Percentiles rank a stretch among this genome's conserved stretches.
Conservation (phyloP, 1,140 invertebrate genomes). For the Brachionus koreanus region DNA sequence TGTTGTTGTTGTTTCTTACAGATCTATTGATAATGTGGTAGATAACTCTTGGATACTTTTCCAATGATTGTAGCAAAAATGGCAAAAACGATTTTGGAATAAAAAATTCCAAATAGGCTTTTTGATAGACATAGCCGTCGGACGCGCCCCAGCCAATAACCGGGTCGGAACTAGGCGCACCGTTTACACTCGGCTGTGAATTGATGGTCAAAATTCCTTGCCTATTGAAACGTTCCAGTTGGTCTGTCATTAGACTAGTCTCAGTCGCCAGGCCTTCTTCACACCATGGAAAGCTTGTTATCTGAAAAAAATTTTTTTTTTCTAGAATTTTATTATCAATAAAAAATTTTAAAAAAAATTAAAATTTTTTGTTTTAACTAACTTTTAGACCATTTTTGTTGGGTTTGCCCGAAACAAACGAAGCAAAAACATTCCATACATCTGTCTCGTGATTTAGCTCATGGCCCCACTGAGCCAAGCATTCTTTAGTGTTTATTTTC, state of each 20-base stretch:
- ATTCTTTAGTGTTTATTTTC: conserved; percentile 46
- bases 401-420: conserved; percentile 59
- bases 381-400: conserved; percentile 62
- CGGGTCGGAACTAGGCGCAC: conserved; percentile 61
- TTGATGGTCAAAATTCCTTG: conserved; percentile 64
- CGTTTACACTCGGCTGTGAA: conserved; percentile 64
- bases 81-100: conserved; percentile 60
- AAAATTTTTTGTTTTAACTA: neutral
- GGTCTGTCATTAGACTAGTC: conserved; percentile 60
- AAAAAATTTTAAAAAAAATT: neutral
- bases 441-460: conserved; percentile 61
- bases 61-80: conserved; percentile 60
- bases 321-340: neutral
- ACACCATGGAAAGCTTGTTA: conserved; percentile 62
- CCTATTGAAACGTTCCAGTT: conserved; percentile 61
- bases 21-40: conserved; percentile 63
- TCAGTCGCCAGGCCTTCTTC: conserved; percentile 63
- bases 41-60: conserved; percentile 62
- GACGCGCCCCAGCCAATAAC: conserved; percentile 64
- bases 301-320: neutral
- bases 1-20: conserved; percentile 50
- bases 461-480: conserved; percentile 62
- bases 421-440: conserved; percentile 64
- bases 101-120: conserved; percentile 64
- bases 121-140: conserved; percentile 64